Conservation (phyloP, 1,140 invertebrate genomes). For the Dolichoris vasculosae region DNA sequence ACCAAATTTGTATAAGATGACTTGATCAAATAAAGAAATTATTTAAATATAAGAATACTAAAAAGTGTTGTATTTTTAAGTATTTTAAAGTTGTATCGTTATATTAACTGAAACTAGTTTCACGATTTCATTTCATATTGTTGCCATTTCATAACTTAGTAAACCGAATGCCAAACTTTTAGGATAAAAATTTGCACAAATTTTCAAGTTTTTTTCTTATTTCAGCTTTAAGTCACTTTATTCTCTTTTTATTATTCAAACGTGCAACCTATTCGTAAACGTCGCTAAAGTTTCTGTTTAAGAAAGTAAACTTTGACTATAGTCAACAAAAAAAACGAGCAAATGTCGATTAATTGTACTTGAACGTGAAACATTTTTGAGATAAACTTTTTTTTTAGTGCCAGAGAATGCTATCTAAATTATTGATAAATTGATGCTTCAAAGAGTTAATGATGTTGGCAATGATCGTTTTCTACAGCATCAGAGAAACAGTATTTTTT, state of each 20-base stretch:
- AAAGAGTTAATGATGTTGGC: no score
- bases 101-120: neutral
- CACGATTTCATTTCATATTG: neutral
- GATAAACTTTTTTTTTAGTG: no score
- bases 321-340: neutral
- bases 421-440: no score
- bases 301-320: neutral
- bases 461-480: no score
- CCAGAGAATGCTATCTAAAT: no score
- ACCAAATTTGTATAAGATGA: no score
- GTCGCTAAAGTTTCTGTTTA: neutral
- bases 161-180: neutral
- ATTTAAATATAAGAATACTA: neutral
- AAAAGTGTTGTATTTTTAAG: neutral
- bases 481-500: no score
- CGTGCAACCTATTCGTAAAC: neutral
- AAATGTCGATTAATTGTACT: no score
- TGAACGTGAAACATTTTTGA: no score
- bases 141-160: neutral
- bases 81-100: neutral
- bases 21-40: neutral
- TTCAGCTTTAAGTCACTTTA: neutral
- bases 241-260: neutral
- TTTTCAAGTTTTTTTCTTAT: neutral
- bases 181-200: neutral